Evolutionary conservation across 2,888 invertebrate genomes (phyloP).

Genomic region (Chrysomela aeneicollis): DNA sequence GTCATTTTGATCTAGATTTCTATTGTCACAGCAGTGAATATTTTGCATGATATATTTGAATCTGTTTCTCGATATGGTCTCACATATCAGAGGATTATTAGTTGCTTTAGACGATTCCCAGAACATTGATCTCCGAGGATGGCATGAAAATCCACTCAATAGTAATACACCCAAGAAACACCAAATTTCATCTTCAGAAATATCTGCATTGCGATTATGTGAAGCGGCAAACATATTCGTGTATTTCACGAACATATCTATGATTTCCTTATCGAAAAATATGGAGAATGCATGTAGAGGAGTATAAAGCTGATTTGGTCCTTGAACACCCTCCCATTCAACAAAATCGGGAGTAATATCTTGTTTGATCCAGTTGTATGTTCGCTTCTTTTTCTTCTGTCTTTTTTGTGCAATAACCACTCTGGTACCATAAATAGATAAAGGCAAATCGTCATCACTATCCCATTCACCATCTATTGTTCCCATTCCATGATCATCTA

Average conservation of each 20-base stretch:
- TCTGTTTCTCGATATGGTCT: conserved; percentile 21
- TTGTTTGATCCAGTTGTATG: too few relatives aligned
- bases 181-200: conserved; percentile 11
- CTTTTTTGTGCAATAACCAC: conserved; percentile 1
- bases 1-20: too few relatives aligned
- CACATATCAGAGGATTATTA: conserved; percentile 15
- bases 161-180: conserved; percentile 12
- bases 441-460: conserved; percentile 8
- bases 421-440: conserved; percentile 1
- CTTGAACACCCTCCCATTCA: neutral
- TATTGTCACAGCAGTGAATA: too few relatives aligned
- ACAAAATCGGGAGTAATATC: too few relatives aligned
- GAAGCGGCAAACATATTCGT: neutral
- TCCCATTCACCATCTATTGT: neutral
- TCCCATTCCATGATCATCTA: neutral
- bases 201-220: too few relatives aligned
- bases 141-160: conserved; percentile 10
- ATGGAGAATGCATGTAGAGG: conserved; percentile 10
- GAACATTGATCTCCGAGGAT: conserved; percentile 17
- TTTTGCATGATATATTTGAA: conserved; percentile 27
- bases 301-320: conserved; percentile 10
- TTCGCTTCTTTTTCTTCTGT: conserved; percentile 6
- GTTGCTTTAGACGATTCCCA: conserved; percentile 19
- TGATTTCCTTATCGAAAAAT: conserved; percentile 8
- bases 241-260: conserved; percentile 8